Evolutionary conservation across 2,113 vertebrate genomes (phyloP).

Genomic region (Cryptotis parvus): DNA sequence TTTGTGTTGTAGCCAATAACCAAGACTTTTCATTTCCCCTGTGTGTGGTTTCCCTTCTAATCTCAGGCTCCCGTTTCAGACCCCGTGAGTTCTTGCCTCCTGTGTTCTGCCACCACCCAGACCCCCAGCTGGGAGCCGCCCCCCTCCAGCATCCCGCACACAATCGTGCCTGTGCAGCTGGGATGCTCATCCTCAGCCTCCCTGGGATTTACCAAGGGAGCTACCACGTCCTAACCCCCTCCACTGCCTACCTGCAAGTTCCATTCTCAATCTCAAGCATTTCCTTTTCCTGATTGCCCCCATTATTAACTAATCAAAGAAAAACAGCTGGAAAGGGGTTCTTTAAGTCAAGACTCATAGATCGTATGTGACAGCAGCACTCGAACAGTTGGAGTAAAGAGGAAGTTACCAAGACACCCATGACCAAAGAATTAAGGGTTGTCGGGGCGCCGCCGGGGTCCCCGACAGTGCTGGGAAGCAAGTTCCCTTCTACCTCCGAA

Average conservation of each 20-base stretch:
- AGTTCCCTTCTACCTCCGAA: too few relatives aligned
- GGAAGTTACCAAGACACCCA: neutral
- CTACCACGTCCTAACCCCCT: neutral
- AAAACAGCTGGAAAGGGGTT: neutral
- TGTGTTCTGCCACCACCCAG: rapidly evolving
- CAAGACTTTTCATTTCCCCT: neutral
- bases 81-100: neutral
- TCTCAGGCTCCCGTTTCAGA: neutral
- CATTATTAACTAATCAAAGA: neutral
- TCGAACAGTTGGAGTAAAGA: too few relatives aligned
- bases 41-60: neutral
- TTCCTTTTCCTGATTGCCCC: neutral
- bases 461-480: too few relatives aligned
- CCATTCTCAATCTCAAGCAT: neutral
- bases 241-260: neutral
- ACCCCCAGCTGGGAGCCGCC: rapidly evolving
- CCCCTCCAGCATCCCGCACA: rapidly evolving
- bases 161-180: neutral
- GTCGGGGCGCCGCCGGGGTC: too few relatives aligned
- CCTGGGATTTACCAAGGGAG: neutral
- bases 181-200: neutral
- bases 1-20: neutral
- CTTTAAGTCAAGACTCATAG: neutral
- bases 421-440: neutral
- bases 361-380: neutral